These are phyloP conservation scores for Galerucella pusilla DNA, from an alignment of 2,888 invertebrate genomes.

Conservation along the genomic window DNA sequence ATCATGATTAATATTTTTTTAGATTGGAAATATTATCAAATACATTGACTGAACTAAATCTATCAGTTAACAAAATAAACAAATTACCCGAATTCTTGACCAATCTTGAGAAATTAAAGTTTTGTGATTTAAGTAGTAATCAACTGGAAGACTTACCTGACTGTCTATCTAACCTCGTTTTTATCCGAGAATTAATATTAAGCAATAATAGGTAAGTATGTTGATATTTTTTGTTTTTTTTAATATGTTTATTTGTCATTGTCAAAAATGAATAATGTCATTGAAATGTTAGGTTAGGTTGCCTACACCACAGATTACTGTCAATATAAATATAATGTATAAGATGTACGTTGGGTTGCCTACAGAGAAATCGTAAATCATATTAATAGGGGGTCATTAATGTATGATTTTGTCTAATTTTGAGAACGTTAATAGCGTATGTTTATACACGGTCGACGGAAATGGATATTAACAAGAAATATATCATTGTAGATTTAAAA, in stretches of 20 bases:
- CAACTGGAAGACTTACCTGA: constrained; percentile 73
- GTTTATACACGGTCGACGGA: no score
- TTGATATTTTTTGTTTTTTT: background rate
- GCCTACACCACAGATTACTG: no score
- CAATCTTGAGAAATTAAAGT: constrained; percentile 73
- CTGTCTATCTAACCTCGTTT: constrained; percentile 71
- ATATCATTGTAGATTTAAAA: constrained; percentile 67
- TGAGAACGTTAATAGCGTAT: no score
- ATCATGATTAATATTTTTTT: constrained; percentile 44
- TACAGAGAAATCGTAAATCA: no score
- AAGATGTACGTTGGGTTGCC: no score
- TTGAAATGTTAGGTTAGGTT: no score
- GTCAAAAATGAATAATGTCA: no score
- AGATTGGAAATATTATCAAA: constrained; percentile 68
- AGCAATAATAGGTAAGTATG: constrained; percentile 80
- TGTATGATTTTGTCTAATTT: no score
- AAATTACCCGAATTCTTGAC: constrained; percentile 74
- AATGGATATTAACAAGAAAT: background rate
- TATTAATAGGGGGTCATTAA: no score
- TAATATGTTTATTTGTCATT: no score
- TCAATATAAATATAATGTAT: no score
- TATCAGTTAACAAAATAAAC: constrained; percentile 77
- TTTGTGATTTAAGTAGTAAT: constrained; percentile 82
- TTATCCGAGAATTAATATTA: constrained; percentile 82
- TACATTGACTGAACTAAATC: constrained; percentile 73